Evolutionary conservation across 2,888 invertebrate genomes (phyloP), one percentile per base, ranked within the genome.

Genomic region (Melanotus villosus): DNA sequence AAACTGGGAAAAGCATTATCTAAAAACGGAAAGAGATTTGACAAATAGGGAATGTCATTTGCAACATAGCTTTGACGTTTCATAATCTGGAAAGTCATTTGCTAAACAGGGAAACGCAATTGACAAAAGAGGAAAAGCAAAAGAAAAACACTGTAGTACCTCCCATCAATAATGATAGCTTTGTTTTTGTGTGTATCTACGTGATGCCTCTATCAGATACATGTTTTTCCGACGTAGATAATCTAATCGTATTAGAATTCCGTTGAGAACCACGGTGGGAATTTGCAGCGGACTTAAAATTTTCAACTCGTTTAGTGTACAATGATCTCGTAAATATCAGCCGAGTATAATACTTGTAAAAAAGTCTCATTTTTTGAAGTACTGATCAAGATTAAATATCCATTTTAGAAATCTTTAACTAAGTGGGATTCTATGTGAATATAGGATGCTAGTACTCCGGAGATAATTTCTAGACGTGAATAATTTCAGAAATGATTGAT

Each of bases 401-500:
- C n/a, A n/a, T n/a, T n/a, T n/a, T n/a, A n/a, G n/a, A n/a, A n/a
- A n/a, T n/a, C n/a, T n/a, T n/a, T n/a, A n/a, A n/a, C n/a, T 34
- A 3, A 12, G 16, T 16, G 2, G 4, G 16, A 41, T 16, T 41
- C 3, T 7, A 1, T 41, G 41, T 16, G 41, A 41, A 16, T 41
- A 41, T n/a, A 9, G 41, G 16, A 18, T 26, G 4, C 12, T 38
- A 38, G 38, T 38, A 14, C 5, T 14, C 38, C 38, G 12, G 23
- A 6, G 23, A 47, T 47, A 47, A 47, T 26, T 21, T 26, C n/a
- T n/a, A 21, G 12, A 19, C 16, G 16, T 14, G 14, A 18, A 23
- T 47, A 47, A 47, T 47, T 47, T 21, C 47, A 23, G 3, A 10
- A 47, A 12, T 47, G 47, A 47, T 47, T 47, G 47, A 47, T 47